These are phyloP conservation scores for Enteromius treurensis DNA, from an alignment of 2,797 vertebrate genomes.

Conservation along the genomic window DNA sequence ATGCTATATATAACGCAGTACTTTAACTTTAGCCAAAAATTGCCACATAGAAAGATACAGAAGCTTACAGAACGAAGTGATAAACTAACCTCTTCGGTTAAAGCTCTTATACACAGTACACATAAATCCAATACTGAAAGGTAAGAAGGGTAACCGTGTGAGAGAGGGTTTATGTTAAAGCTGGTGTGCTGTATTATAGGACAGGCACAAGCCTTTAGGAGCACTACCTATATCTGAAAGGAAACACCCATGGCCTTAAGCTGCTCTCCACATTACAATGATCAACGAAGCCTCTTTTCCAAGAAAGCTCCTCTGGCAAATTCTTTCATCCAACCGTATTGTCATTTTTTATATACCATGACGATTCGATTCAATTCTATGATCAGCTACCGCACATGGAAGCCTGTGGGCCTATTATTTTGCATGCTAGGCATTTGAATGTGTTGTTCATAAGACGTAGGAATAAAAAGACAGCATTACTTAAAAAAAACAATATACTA, in stretches of 20 bases:
- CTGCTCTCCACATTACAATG: constrained; percentile 23
- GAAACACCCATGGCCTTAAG: constrained; percentile 31
- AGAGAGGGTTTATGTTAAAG: background rate
- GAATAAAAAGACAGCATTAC: background rate
- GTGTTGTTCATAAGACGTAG: background rate
- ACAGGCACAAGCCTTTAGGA: background rate
- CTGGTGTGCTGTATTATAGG: constrained; percentile 2
- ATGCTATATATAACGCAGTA: background rate
- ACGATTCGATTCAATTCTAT: background rate
- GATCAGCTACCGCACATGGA: background rate
- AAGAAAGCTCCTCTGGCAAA: constrained; percentile 16
- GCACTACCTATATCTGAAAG: constrained; percentile 26
- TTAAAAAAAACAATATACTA: background rate
- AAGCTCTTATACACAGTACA: background rate
- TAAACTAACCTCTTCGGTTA: constrained; percentile 1
- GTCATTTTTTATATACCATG: constrained; percentile 19
- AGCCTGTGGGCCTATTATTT: background rate
- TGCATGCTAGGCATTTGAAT: background rate
- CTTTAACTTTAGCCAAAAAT: background rate
- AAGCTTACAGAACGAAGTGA: background rate
- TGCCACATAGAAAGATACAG: background rate
- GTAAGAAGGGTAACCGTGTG: background rate
- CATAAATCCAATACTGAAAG: constrained; percentile 9
- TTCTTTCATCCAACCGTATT: background rate
- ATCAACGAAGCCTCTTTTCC: constrained; percentile 12